These are phyloP conservation scores for Takifugu rubripes DNA, from an alignment of 2,797 vertebrate species.

Conservation along the genomic window DNA sequence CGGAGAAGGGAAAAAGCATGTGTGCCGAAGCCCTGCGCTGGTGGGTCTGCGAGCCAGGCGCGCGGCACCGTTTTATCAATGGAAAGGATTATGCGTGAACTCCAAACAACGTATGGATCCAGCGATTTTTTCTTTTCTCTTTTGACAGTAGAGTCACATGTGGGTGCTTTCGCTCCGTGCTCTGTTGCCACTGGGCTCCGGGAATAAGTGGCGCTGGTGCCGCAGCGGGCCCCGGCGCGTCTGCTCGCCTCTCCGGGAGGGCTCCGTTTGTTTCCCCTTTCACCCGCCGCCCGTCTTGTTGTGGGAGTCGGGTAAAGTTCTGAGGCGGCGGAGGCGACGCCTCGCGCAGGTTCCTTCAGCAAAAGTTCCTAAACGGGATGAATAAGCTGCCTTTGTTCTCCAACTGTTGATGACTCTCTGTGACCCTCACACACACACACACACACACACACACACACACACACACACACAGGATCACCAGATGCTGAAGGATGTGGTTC, in stretches of 20 bases:
- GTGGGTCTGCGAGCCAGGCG: slow-evolving; percentile 74
- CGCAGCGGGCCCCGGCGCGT: slow-evolving; percentile 44
- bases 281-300: neutral
- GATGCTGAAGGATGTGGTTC: slow-evolving; percentile 67
- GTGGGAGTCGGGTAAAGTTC: too few species aligned
- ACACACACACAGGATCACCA: slow-evolving; percentile 58
- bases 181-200: slow-evolving; percentile 50
- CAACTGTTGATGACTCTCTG: slow-evolving; percentile 38
- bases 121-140: slow-evolving; percentile 48
- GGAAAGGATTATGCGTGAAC: slow-evolving; percentile 77
- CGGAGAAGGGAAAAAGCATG: slow-evolving; percentile 81
- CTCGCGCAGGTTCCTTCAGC: slow-evolving; percentile 39
- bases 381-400: slow-evolving; percentile 69
- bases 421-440: too few species aligned
- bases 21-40: slow-evolving; percentile 77
- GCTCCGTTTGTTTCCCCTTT: slow-evolving; percentile 53
- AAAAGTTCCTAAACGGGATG: slow-evolving; percentile 57
- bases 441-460: too few species aligned
- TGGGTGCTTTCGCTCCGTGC: slow-evolving; percentile 46
- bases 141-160: slow-evolving; percentile 64
- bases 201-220: slow-evolving; percentile 57
- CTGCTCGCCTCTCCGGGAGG: slow-evolving; percentile 46
- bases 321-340: neutral
- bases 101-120: slow-evolving; percentile 75
- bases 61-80: slow-evolving; percentile 76